Evolutionary conservation across 2,888 invertebrate species (phyloP), one percentile per base, ranked within the genome.

Genomic region (Leucania comma): DNA sequence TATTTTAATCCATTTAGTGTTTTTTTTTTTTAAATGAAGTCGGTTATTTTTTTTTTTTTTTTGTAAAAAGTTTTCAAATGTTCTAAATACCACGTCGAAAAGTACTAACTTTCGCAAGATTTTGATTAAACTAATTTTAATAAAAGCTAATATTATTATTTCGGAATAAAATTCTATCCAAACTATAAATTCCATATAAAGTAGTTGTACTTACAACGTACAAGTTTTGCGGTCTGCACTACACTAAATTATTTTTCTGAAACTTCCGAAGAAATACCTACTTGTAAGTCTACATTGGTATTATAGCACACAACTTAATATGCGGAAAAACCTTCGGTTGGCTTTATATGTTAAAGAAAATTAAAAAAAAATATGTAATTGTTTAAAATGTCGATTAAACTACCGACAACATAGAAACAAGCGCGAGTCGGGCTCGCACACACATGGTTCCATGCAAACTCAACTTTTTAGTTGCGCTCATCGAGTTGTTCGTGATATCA

Each of bases 281-380:
- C 12, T 60, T 32, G 24, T 46, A 48, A 50, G 32, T 8, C 20
- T 46, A 46, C 46, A 48, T n/a, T n/a, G n/a, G n/a, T 48, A 20
- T 17, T 12, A 20, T n/a, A 20, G n/a, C 46, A n/a, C 46, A 48
- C 46, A 38, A 10, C 24, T 68, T 22, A 57, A 26, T 24, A 58
- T 26, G n/a, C 51, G 62, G 72, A 61, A 70, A 70, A 53, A 20
- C 73, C 62, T 61, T 62, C 32, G 5, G 20, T 24, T 22, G 26
- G 2, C 6, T 24, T 42, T 22, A 14, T 51, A 42, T 3, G 17
- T 9, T n/a, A 20, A 42, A 14, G 48, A 35, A 64, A 64, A 22
- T 20, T 50, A 5, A 8, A 29, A 65, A 58, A 29, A 26, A 2
- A n/a, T 35, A n/a, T 48, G 48, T 26, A n/a, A 24, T 24, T 12